Base-by-base conservation (phyloP, 2,113 vertebrate genomes). In the Lophochroa leadbeateri region DNA sequence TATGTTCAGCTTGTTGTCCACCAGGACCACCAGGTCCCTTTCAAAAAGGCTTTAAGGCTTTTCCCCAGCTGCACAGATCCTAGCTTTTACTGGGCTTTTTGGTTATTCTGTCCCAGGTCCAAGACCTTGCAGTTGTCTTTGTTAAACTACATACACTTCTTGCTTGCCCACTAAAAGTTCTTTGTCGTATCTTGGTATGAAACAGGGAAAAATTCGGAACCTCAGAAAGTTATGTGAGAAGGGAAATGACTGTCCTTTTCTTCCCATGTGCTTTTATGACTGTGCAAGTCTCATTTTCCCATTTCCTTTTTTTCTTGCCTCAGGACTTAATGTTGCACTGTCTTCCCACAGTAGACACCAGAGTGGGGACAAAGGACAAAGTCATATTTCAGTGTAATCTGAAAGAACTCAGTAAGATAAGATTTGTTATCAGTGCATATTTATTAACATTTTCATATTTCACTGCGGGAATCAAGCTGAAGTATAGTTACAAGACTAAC, bases 361-460 rank as follows among this genome's bases (percentile, higher is more conserved):
- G 57, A 74, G 39, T 60, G 14, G n/a, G 11, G 31, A 78, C 13
- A 94, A 84, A 97, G 11, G 57, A 41, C 25, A 69, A 94, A 94
- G 65, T 84, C 49, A 39, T 90, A 90, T 90, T 94, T 97, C 78
- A 82, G 19, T 71, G 76, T 77, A 72, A 81, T 85, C 76, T 95
- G 52, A 60, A 69, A 72, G 8, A 95, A 94, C 19, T 90, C 64
- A 82, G 2, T 75, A 72, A 82, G 27, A 82, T 82, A 79, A 94
- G 63, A 90, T 83, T 61, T 88, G 69, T 60, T 91, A 92, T 88
- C 69, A 79, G 43, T 43, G 28, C 28, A 37, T 75, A 79, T 85
- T 96, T 94, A 88, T 92, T 95, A 94, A 95, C 29, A 23, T 74
- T 88, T 88, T 92, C 31, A 27, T 91, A 87, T 86, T 81, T 63